Percentiles rank a stretch among this genome's conserved stretches.
Evolutionary conservation across 2,888 invertebrate genomes (phyloP).

Genomic region (Synanthedon tipuliformis): DNA sequence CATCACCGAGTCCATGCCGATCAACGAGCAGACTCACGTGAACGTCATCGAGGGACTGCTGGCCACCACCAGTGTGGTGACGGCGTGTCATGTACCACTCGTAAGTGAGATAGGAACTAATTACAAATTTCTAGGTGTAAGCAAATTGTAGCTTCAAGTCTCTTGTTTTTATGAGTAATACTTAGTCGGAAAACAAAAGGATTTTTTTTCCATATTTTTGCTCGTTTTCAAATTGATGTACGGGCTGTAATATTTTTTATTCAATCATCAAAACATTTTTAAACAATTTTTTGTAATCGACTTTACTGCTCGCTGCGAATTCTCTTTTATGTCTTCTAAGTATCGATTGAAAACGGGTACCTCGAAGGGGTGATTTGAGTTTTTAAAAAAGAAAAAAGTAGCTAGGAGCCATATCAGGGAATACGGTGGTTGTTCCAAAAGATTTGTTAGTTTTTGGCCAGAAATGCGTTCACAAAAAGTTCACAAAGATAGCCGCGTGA

Average conservation of each 20-base stretch:
- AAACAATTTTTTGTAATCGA: not conserved
- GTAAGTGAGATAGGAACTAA: too few species aligned
- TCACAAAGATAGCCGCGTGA: too few species aligned
- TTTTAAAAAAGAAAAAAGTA: slow-evolving; percentile 7
- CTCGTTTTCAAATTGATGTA: too few species aligned
- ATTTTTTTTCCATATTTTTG: too few species aligned
- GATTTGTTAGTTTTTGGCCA: too few species aligned
- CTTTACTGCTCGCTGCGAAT: slow-evolving; percentile 1
- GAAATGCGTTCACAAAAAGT: too few species aligned
- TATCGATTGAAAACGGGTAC: slow-evolving; percentile 7
- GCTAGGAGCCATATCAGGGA: slow-evolving; percentile 1
- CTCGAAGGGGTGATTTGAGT: slow-evolving; percentile 9
- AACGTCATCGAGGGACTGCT: slow-evolving; percentile 77
- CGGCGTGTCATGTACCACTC: slow-evolving; percentile 57
- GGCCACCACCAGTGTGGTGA: slow-evolving; percentile 87
- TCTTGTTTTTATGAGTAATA: too few species aligned
- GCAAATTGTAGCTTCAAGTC: too few species aligned
- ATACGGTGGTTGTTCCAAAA: too few species aligned
- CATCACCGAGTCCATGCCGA: slow-evolving; percentile 84
- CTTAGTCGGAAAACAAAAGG: too few species aligned
- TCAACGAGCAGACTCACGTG: slow-evolving; percentile 77
- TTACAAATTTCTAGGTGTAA: too few species aligned
- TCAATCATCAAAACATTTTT: not conserved
- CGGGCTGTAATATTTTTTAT: too few species aligned
- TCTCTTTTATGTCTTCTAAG: slow-evolving; percentile 6